These are phyloP conservation scores for Rhagophthalmus giganteus DNA, from an alignment of 2,888 invertebrate species.

Conservation along the genomic window DNA sequence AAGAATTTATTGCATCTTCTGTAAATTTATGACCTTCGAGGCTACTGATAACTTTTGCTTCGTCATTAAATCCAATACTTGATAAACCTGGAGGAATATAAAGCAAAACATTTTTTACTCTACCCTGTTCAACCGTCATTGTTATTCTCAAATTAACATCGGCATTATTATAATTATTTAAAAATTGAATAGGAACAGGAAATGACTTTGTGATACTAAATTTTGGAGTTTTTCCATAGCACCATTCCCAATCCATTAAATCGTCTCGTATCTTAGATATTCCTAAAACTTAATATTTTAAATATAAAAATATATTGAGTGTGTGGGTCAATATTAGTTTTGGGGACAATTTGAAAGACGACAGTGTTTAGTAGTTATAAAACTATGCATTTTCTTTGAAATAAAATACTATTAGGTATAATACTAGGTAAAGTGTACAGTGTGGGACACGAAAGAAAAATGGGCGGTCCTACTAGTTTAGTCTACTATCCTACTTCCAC, in stretches of 20 bases:
- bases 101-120: slow-evolving; percentile 67
- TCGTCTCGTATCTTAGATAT: slow-evolving; percentile 70
- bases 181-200: slow-evolving; percentile 61
- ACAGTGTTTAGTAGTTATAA: too few species aligned
- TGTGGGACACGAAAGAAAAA: too few species aligned
- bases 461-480: too few species aligned
- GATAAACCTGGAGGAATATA: slow-evolving; percentile 65
- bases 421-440: too few species aligned
- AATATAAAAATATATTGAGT: too few species aligned
- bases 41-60: slow-evolving; percentile 65
- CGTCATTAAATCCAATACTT: slow-evolving; percentile 63
- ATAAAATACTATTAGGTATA: too few species aligned
- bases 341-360: too few species aligned
- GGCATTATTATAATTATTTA: slow-evolving; percentile 52
- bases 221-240: slow-evolving; percentile 82
- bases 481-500: too few species aligned
- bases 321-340: too few species aligned
- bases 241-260: slow-evolving; percentile 85
- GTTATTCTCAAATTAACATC: slow-evolving; percentile 63
- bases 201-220: slow-evolving; percentile 73
- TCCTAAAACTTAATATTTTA: too few species aligned
- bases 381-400: too few species aligned
- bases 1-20: slow-evolving; percentile 63
- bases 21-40: slow-evolving; percentile 69
- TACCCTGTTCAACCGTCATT: slow-evolving; percentile 67